Percentiles rank a stretch among this genome's conserved stretches.
Conservation (phyloP, 1,140 invertebrate genomes). For the Heliconius eleuchia region DNA sequence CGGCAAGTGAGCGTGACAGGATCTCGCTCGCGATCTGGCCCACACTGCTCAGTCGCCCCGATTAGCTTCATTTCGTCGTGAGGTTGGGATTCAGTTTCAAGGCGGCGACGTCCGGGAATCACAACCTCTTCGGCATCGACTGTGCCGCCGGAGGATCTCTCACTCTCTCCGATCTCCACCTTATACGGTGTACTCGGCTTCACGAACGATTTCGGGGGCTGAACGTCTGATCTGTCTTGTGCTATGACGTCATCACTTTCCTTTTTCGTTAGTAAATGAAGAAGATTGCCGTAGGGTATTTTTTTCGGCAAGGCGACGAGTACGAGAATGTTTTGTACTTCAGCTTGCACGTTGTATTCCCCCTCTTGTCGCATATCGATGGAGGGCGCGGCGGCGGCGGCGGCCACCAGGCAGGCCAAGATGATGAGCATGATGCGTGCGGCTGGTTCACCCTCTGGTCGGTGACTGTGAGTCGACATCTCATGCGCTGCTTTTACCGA, state of each 20-base stretch:
- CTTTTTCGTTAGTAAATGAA: conserved; percentile 63
- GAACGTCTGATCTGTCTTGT: conserved; percentile 62
- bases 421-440: conserved; percentile 64
- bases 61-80: conserved; percentile 77
- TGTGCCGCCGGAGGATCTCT: conserved; percentile 48
- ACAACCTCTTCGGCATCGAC: conserved; percentile 63
- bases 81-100: conserved; percentile 45
- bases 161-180: conserved; percentile 77
- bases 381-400: conserved; percentile 86
- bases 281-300: conserved; percentile 52
- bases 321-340: conserved; percentile 85
- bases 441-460: conserved; percentile 42
- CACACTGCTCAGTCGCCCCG: conserved; percentile 84
- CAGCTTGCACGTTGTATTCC: conserved; percentile 84
- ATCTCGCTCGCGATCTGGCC: conserved; percentile 82
- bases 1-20: conserved; percentile 69
- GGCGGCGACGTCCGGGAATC: conserved; percentile 56
- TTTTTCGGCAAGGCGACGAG: conserved; percentile 82
- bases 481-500: conserved; percentile 71
- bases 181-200: conserved; percentile 82
- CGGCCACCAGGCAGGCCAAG: conserved; percentile 47
- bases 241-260: conserved; percentile 45
- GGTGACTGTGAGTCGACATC: conserved; percentile 56
- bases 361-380: conserved; percentile 85
- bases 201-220: conserved; percentile 76